Conservation (phyloP, 2,888 invertebrate species). For the Caenorhabditis sp. region DNA sequence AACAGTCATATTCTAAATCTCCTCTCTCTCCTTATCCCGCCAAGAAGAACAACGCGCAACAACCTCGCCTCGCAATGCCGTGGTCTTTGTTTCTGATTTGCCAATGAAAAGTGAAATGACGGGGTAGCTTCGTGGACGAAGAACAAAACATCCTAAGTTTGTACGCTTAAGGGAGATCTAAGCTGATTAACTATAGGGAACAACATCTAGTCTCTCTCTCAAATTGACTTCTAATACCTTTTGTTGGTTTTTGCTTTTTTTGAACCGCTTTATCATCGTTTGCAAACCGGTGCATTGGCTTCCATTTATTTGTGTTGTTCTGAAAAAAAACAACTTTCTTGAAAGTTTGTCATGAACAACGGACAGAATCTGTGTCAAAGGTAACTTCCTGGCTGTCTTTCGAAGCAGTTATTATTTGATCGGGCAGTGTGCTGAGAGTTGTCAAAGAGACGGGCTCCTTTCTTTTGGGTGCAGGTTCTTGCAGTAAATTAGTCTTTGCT, state of each 20-base stretch:
- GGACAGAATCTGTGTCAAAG: slow-evolving; percentile 40
- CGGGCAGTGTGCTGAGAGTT: slow-evolving; percentile 32
- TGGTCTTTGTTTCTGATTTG: slow-evolving; percentile 40
- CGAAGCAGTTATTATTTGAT: slow-evolving; percentile 39
- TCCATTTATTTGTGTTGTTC: slow-evolving; percentile 53
- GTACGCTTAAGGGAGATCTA: not conserved
- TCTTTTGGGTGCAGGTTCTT: slow-evolving; percentile 3
- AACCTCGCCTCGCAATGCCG: slow-evolving; percentile 33
- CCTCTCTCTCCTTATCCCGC: slow-evolving; percentile 14
- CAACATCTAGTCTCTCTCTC: no score
- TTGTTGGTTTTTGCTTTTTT: slow-evolving; percentile 18
- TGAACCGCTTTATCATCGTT: slow-evolving; percentile 14
- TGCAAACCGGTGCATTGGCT: slow-evolving; percentile 46
- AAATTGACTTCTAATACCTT: slow-evolving; percentile 30
- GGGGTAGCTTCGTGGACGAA: slow-evolving; percentile 3
- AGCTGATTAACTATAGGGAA: no score
- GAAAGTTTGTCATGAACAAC: no score
- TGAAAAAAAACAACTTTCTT: slow-evolving; percentile 1
- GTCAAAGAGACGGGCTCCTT: slow-evolving; percentile 9
- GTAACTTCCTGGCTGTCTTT: slow-evolving; percentile 51
- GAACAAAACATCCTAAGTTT: not conserved
- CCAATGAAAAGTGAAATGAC: slow-evolving; percentile 48
- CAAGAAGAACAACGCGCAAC: slow-evolving; percentile 29
- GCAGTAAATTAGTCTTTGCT: not conserved
- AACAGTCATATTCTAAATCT: slow-evolving; percentile 12